These are phyloP conservation scores for Acromyrmex heyeri DNA, from an alignment of 1,140 invertebrate species.

Conservation along the genomic window DNA sequence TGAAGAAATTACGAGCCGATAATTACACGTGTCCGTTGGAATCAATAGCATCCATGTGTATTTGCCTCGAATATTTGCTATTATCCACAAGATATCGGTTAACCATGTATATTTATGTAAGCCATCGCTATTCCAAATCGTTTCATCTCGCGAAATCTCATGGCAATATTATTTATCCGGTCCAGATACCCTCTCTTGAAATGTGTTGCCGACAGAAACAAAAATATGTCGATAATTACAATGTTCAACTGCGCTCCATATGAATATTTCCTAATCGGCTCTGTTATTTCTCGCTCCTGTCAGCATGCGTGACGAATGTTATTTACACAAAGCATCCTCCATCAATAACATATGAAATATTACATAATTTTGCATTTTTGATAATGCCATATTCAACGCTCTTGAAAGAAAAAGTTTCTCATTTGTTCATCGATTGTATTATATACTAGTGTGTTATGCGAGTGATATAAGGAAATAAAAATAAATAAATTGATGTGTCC, in stretches of 20 bases:
- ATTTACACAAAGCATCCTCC: neutral
- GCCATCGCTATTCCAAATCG: neutral
- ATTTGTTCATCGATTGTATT: neutral
- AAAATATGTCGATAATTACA: conserved; percentile 47
- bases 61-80: conserved; percentile 24
- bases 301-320: conserved; percentile 15
- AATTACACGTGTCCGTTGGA: conserved; percentile 26
- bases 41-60: conserved; percentile 12
- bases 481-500: too few species aligned
- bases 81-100: conserved; percentile 18
- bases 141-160: conserved; percentile 24
- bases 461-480: neutral
- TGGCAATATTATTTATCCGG: neutral
- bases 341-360: neutral
- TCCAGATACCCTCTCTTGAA: neutral
- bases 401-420: neutral
- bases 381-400: neutral
- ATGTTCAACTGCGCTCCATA: neutral
- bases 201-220: conserved; percentile 1
- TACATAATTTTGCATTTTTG: neutral
- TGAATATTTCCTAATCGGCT: conserved; percentile 1
- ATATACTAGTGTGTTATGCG: neutral
- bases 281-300: conserved; percentile 16
- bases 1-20: conserved; percentile 55
- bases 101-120: conserved; percentile 14